Percentiles rank a stretch among this genome's conserved stretches.
Conservation (phyloP, 2,888 invertebrate species). For the Drosophila paranaensis region DNA sequence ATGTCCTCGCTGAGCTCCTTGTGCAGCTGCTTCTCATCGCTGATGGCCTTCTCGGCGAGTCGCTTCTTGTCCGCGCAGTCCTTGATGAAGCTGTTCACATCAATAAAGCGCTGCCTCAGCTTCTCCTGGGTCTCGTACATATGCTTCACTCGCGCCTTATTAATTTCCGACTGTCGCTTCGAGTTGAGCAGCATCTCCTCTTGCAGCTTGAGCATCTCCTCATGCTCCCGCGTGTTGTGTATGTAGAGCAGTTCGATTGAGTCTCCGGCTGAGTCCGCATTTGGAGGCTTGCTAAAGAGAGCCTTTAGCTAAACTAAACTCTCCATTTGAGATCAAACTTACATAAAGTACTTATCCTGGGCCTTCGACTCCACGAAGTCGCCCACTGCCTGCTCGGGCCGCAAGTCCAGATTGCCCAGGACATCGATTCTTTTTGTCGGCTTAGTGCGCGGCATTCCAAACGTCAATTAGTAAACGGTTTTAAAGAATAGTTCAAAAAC, state of each 20-base stretch:
- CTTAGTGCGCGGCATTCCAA: slow-evolving; percentile 81
- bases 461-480: slow-evolving; percentile 1
- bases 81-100: slow-evolving; percentile 83
- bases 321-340: slow-evolving; percentile 28
- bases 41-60: slow-evolving; percentile 77
- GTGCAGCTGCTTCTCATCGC: slow-evolving; percentile 71
- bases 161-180: slow-evolving; percentile 70
- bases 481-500: background rate
- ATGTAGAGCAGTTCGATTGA: slow-evolving; percentile 82
- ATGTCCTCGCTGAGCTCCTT: slow-evolving; percentile 72
- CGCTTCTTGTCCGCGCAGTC: slow-evolving; percentile 82
- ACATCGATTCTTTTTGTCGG: slow-evolving; percentile 83
- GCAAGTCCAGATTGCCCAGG: slow-evolving; percentile 82
- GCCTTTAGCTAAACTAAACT: no score
- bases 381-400: slow-evolving; percentile 82
- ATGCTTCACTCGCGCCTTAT: slow-evolving; percentile 72
- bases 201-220: slow-evolving; percentile 78
- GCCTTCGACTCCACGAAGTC: slow-evolving; percentile 81
- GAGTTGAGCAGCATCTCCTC: slow-evolving; percentile 79
- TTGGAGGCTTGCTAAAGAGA: slow-evolving; percentile 79
- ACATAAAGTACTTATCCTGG: slow-evolving; percentile 78
- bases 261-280: slow-evolving; percentile 82
- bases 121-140: slow-evolving; percentile 76
- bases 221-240: slow-evolving; percentile 82
- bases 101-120: slow-evolving; percentile 82